These are phyloP conservation scores for Allolobophora icterica DNA, from an alignment of 2,888 invertebrate species.

Conservation along the genomic window DNA sequence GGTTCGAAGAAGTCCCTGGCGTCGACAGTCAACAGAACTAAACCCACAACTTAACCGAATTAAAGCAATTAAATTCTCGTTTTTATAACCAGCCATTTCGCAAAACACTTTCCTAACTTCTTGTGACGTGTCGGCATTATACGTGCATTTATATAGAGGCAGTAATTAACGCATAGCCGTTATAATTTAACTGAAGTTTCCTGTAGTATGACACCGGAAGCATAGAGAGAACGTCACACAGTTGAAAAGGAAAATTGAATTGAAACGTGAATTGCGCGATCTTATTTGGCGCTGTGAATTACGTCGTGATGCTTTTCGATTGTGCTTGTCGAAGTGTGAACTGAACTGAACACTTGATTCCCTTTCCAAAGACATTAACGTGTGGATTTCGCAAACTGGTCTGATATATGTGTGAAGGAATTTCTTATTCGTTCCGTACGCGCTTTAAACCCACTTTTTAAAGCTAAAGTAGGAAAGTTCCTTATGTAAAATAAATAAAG, in stretches of 20 bases:
- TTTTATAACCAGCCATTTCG: neutral
- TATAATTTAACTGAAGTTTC: neutral
- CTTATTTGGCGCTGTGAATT: neutral
- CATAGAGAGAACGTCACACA: neutral
- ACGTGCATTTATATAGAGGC: neutral
- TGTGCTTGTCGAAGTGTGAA: neutral
- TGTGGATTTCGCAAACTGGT: neutral
- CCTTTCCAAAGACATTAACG: slow-evolving; percentile 1
- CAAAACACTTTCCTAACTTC: neutral
- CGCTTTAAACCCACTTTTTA: no score
- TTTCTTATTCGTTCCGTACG: neutral
- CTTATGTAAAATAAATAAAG: no score
- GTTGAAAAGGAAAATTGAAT: slow-evolving; percentile 8
- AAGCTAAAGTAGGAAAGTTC: neutral
- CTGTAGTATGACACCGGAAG: neutral
- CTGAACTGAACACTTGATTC: neutral
- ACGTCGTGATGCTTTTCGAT: neutral
- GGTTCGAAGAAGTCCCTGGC: neutral
- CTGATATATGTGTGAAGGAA: neutral
- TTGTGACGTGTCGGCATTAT: neutral
- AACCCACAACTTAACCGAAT: neutral
- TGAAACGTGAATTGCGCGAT: neutral
- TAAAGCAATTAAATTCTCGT: neutral
- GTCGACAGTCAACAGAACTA: neutral
- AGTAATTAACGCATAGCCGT: neutral